Conservation (phyloP, 2,888 invertebrate genomes). For the Pyrochroa serraticornis region DNA sequence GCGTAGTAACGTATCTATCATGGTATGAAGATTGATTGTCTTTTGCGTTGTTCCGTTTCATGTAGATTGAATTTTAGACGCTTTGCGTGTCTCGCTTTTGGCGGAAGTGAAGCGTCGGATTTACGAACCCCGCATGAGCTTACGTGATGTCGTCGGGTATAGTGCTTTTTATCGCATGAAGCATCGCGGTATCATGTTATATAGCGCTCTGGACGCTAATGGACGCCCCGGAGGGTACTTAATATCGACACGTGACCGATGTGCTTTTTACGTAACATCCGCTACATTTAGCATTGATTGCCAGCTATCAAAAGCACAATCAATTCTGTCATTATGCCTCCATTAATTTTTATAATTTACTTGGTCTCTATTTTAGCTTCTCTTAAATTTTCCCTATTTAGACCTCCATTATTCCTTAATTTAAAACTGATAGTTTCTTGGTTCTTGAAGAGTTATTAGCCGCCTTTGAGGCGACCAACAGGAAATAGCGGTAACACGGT, state of each 20-base stretch:
- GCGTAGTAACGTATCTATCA: slow-evolving; percentile 1
- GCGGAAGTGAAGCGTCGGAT: slow-evolving; percentile 29
- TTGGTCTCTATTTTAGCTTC: too few relatives aligned
- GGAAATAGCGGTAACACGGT: too few relatives aligned
- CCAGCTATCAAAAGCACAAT: too few relatives aligned
- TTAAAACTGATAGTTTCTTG: too few relatives aligned
- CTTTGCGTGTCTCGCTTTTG: slow-evolving; percentile 26
- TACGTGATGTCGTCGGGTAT: slow-evolving; percentile 22
- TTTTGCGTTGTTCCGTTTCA: slow-evolving; percentile 1
- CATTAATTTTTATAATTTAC: too few relatives aligned
- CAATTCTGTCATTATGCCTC: too few relatives aligned
- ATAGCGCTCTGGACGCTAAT: slow-evolving; percentile 18
- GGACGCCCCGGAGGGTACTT: slow-evolving; percentile 17
- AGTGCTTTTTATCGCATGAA: slow-evolving; percentile 24
- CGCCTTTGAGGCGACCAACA: too few relatives aligned
- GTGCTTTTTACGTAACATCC: slow-evolving; percentile 23
- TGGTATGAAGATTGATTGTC: slow-evolving; percentile 25
- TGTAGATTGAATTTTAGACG: slow-evolving; percentile 24
- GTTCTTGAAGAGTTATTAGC: too few relatives aligned
- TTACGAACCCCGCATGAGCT: slow-evolving; percentile 24
- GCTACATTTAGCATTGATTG: not conserved
- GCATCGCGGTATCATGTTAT: slow-evolving; percentile 19
- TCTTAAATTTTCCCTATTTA: too few relatives aligned
- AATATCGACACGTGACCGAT: slow-evolving; percentile 27
- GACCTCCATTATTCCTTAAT: too few relatives aligned